Percentiles rank a stretch among this genome's conserved stretches.
Conservation (phyloP, 2,797 vertebrate genomes). For the Fundulus diaphanus region DNA sequence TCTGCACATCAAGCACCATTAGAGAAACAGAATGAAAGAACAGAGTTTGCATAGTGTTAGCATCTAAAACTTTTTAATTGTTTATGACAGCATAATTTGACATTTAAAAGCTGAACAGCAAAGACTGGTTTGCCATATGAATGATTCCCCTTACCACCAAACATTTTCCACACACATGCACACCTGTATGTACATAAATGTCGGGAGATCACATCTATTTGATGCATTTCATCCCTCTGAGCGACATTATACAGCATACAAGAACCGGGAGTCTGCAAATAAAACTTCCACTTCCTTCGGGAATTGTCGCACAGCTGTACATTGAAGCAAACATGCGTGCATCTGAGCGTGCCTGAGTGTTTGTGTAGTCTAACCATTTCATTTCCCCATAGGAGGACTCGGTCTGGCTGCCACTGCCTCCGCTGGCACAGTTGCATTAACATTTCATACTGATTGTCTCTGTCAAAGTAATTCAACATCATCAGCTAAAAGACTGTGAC, state of each 20-base stretch:
- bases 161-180: slow-evolving; percentile 32
- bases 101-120: slow-evolving; percentile 30
- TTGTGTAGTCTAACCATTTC: slow-evolving; percentile 56
- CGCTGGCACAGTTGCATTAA: slow-evolving; percentile 73
- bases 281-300: slow-evolving; percentile 31
- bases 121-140: slow-evolving; percentile 17
- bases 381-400: slow-evolving; percentile 63
- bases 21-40: slow-evolving; percentile 19
- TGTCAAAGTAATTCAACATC: slow-evolving; percentile 81
- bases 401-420: slow-evolving; percentile 68
- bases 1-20: slow-evolving; percentile 4
- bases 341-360: slow-evolving; percentile 16
- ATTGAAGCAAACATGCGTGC: slow-evolving; percentile 15
- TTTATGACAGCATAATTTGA: slow-evolving; percentile 20
- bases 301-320: slow-evolving; percentile 42
- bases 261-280: slow-evolving; percentile 35
- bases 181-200: slow-evolving; percentile 43
- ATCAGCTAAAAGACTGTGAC: slow-evolving; percentile 58
- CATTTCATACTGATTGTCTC: slow-evolving; percentile 81
- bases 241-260: slow-evolving; percentile 15
- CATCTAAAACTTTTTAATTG: slow-evolving; percentile 7
- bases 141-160: slow-evolving; percentile 20
- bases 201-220: slow-evolving; percentile 39
- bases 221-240: slow-evolving; percentile 33
- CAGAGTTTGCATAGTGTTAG: neutral